A percentile compares a stretch with the other conserved stretches of the same genome.
These are phyloP conservation scores for Macrosteles quadrilineatus DNA, from an alignment of 1,140 invertebrate species.

Conservation along the genomic window DNA sequence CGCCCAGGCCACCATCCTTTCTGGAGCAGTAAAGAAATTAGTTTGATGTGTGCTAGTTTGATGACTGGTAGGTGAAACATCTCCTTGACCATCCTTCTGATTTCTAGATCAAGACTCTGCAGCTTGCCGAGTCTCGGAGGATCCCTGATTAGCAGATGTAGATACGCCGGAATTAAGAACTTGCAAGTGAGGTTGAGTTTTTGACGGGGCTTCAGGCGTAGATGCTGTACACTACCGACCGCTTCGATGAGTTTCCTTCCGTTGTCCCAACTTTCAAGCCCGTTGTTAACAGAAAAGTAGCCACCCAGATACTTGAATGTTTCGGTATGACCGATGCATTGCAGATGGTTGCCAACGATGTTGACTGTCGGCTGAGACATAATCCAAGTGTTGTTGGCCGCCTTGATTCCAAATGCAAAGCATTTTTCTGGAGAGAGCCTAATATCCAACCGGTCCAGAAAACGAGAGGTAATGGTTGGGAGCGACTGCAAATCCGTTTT, in stretches of 20 bases:
- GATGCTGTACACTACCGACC: not conserved
- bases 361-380: not conserved
- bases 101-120: not conserved
- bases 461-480: constrained; percentile 25
- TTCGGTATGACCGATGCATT: not conserved
- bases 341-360: not conserved
- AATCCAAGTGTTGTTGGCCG: not conserved
- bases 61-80: not conserved
- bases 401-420: constrained; percentile 35
- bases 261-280: not conserved
- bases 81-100: not conserved
- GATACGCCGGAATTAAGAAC: not conserved
- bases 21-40: not conserved
- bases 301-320: not conserved
- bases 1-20: constrained; percentile 4
- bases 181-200: not conserved
- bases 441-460: constrained; percentile 34
- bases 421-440: constrained; percentile 40
- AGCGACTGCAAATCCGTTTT: constrained; percentile 31
- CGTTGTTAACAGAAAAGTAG: not conserved
- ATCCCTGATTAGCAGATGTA: not conserved
- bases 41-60: not conserved
- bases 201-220: constrained; percentile 12
- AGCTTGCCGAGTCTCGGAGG: not conserved
- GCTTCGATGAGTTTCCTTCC: not conserved